These are phyloP conservation scores for Camponotus floridanus DNA, from an alignment of 1,140 invertebrate species.

Conservation along the genomic window DNA sequence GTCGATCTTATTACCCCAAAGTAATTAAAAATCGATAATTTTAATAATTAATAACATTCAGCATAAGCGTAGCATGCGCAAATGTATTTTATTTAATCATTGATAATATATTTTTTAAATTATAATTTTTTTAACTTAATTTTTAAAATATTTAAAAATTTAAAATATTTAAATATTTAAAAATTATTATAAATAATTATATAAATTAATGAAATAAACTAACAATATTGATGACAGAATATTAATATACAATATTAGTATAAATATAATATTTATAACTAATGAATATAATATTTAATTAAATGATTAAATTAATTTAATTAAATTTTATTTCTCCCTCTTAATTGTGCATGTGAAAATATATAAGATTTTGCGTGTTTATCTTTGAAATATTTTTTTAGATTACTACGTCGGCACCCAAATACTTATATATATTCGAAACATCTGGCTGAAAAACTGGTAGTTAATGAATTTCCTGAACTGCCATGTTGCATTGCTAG, in stretches of 20 bases:
- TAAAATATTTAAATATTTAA: too few species aligned
- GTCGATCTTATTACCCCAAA: slow-evolving; percentile 89
- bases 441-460: slow-evolving; percentile 89
- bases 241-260: too few species aligned
- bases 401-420: slow-evolving; percentile 88
- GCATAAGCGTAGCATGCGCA: not conserved
- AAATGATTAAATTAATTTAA: not conserved
- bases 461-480: slow-evolving; percentile 88
- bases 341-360: not conserved
- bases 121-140: too few species aligned
- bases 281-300: not conserved
- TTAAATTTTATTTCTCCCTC: not conserved
- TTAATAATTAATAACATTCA: not conserved
- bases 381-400: slow-evolving; percentile 65
- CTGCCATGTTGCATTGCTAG: slow-evolving; percentile 89
- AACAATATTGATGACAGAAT: too few species aligned
- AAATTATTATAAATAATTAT: not conserved
- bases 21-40: slow-evolving; percentile 74
- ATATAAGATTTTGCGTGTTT: not conserved
- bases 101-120: not conserved
- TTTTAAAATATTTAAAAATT: not conserved
- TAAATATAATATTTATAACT: too few species aligned
- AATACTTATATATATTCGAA: slow-evolving; percentile 93
- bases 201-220: not conserved
- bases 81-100: not conserved